A percentile compares a stretch with the other conserved stretches of the same genome.
phyloP scores from a whole-genome alignment of 2,797 vertebrate species.

The Antrozous pallidus region DNA sequence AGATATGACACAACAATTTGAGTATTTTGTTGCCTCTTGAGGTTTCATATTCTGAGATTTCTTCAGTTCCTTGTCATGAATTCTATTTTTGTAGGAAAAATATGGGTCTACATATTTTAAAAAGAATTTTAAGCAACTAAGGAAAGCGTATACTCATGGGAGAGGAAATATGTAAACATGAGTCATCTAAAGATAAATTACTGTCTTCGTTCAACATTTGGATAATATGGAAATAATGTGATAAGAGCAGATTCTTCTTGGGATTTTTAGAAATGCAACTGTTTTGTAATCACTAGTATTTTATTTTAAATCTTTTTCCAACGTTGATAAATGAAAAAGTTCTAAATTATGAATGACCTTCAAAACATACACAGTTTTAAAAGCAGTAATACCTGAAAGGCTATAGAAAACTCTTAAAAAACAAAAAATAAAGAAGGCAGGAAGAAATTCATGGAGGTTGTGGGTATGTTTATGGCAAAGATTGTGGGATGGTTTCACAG shows the following conservation, averaged over 20 bases:
- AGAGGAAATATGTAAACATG: slow-evolving; percentile 35
- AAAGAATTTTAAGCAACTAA: slow-evolving; percentile 51
- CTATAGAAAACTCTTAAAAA: background rate
- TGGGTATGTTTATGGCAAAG: background rate
- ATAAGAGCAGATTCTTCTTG: background rate
- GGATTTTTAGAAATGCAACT: slow-evolving; percentile 28
- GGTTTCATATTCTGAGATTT: background rate
- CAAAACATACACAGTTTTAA: background rate
- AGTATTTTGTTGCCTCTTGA: background rate
- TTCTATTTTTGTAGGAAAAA: slow-evolving; percentile 36
- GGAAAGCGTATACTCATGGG: slow-evolving; percentile 10
- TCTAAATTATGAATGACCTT: slow-evolving; percentile 19
- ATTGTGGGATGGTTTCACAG: background rate
- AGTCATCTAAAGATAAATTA: slow-evolving; percentile 19
- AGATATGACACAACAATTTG: background rate
- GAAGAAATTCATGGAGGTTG: background rate
- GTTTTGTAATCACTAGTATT: slow-evolving; percentile 12
- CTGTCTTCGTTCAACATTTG: slow-evolving; percentile 16
- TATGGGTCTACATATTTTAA: slow-evolving; percentile 46
- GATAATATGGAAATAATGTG: slow-evolving; percentile 1
- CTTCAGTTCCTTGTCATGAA: slow-evolving; percentile 37
- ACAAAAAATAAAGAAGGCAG: background rate
- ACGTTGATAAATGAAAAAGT: background rate
- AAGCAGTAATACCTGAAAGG: slow-evolving; percentile 5
- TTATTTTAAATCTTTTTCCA: slow-evolving; percentile 16